Percentiles rank a stretch among this genome's conserved stretches.
These are phyloP conservation scores for Drosophila nr. perissopoda DNA, from an alignment of 2,888 invertebrate species.

Conservation along the genomic window DNA sequence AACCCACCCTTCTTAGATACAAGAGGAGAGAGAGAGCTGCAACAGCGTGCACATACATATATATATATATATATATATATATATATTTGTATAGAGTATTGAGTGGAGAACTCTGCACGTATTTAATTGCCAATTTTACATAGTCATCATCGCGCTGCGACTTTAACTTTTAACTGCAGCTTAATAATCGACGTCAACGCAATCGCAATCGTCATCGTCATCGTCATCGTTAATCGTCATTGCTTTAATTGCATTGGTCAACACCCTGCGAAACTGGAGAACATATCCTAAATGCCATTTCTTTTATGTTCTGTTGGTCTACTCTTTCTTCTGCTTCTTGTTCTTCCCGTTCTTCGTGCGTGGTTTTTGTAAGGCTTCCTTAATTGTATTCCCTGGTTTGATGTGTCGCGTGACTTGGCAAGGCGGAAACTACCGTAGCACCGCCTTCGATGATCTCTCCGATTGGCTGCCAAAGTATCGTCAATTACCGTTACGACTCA, in stretches of 20 bases:
- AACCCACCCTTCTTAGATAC: slow-evolving; percentile 29
- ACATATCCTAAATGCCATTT: slow-evolving; percentile 53
- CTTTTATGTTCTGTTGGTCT: slow-evolving; percentile 8
- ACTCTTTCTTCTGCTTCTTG: neutral
- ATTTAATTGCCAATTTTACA: slow-evolving; percentile 15
- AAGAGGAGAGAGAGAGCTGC: neutral
- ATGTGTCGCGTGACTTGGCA: slow-evolving; percentile 49
- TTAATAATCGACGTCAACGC: slow-evolving; percentile 9
- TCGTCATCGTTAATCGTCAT: slow-evolving; percentile 23
- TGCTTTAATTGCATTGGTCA: slow-evolving; percentile 60
- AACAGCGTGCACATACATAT: neutral
- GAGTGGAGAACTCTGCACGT: slow-evolving; percentile 3
- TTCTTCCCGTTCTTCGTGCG: neutral
- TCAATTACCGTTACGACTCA: slow-evolving; percentile 65
- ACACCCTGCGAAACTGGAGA: slow-evolving; percentile 44
- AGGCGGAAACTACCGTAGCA: slow-evolving; percentile 45
- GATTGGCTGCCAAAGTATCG: slow-evolving; percentile 55
- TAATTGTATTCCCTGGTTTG: slow-evolving; percentile 14
- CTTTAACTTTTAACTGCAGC: slow-evolving; percentile 5
- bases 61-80: neutral
- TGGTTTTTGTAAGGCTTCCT: slow-evolving; percentile 37
- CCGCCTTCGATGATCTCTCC: slow-evolving; percentile 62
- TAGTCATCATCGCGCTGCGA: slow-evolving; percentile 13
- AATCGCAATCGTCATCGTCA: slow-evolving; percentile 18
- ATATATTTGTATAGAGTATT: neutral